phyloP scores from a whole-genome alignment of 2,113 vertebrate genomes.

The Urocitellus parryii region DNA sequence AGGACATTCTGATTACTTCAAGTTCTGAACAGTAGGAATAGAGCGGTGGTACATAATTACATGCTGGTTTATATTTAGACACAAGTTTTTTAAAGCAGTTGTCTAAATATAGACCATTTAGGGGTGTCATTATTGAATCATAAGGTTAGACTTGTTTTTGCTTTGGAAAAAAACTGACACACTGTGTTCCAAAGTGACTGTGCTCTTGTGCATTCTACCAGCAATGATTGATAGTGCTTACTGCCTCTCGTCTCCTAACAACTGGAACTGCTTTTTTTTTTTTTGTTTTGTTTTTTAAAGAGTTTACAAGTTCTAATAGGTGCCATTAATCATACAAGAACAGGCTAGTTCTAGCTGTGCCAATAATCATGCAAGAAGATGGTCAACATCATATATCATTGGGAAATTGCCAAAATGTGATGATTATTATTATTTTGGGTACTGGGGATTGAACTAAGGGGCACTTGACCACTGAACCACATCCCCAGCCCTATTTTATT shows the following conservation, averaged over 20 bases:
- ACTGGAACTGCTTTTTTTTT: background rate
- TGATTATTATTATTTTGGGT: background rate
- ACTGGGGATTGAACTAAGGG: no score
- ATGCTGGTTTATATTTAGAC: background rate
- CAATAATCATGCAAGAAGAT: no score
- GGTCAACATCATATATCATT: no score
- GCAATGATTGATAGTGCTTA: background rate
- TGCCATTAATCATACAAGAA: background rate
- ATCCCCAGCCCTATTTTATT: no score
- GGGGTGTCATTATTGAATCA: background rate
- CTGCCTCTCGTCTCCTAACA: no score
- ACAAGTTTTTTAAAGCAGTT: background rate
- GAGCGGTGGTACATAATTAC: background rate
- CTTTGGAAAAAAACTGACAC: background rate
- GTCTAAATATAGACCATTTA: background rate
- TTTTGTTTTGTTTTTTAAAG: no score
- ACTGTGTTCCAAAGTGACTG: background rate
- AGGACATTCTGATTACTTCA: background rate
- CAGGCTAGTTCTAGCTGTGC: no score
- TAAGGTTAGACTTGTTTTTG: background rate
- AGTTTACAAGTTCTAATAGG: background rate
- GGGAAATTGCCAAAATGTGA: no score
- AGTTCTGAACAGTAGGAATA: no score
- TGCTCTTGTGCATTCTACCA: background rate
- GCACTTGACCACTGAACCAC: no score